These are phyloP conservation scores for Drosophila suzukii DNA, from an alignment of 1,140 invertebrate species.

Conservation along the genomic window DNA sequence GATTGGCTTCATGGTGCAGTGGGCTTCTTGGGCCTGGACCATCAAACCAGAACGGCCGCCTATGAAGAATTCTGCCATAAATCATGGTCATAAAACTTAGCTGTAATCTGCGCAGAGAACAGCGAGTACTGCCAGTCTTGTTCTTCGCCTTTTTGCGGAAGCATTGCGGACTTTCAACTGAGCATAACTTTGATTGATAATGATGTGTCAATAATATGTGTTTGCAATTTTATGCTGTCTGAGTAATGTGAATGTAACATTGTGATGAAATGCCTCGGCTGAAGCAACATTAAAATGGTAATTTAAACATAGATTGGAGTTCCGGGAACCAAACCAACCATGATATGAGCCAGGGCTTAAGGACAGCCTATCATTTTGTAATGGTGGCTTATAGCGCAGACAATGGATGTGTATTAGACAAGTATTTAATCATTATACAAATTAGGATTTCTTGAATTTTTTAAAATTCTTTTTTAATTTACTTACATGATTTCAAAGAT, in stretches of 20 bases:
- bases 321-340: constrained; percentile 31
- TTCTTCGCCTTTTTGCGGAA: constrained; percentile 37
- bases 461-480: too few species aligned
- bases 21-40: constrained; percentile 40
- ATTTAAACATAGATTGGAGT: constrained; percentile 55
- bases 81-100: constrained; percentile 76
- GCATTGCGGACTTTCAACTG: constrained; percentile 46
- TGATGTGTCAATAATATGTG: constrained; percentile 81
- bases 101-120: constrained; percentile 39
- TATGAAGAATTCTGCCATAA: constrained; percentile 81
- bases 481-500: too few species aligned
- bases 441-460: background rate
- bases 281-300: constrained; percentile 49
- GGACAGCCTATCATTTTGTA: constrained; percentile 40
- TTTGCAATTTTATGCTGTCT: constrained; percentile 75
- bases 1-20: constrained; percentile 68
- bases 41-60: constrained; percentile 79
- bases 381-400: background rate
- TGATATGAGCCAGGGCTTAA: constrained; percentile 1
- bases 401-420: constrained; percentile 1
- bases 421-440: background rate
- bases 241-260: constrained; percentile 50
- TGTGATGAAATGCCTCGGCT: constrained; percentile 47
- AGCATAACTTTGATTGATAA: constrained; percentile 76
- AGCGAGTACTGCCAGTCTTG: constrained; percentile 10